phyloP scores from a whole-genome alignment of 2,113 vertebrate species.

The Cyanoliseus patagonus region DNA sequence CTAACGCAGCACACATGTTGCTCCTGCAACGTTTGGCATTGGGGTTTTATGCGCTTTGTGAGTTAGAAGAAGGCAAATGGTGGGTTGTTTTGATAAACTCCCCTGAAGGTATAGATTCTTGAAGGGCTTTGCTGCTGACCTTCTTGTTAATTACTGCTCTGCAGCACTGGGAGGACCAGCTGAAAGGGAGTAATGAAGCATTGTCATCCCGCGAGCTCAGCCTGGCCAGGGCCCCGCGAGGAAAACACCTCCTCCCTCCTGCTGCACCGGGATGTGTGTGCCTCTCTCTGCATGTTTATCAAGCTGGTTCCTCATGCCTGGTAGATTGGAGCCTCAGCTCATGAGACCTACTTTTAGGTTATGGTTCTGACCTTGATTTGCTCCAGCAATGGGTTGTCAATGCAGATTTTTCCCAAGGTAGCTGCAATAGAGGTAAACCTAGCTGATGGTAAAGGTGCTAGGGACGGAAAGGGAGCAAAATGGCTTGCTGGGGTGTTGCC shows the following conservation, averaged over 20 bases:
- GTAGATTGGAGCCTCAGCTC: neutral
- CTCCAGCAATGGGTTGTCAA: neutral
- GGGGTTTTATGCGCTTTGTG: neutral
- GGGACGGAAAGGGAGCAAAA: neutral
- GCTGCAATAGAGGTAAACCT: neutral
- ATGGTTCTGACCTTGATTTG: neutral
- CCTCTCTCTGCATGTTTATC: neutral
- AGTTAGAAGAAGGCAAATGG: neutral
- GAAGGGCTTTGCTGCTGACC: slow-evolving; percentile 18
- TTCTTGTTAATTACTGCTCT: slow-evolving; percentile 17
- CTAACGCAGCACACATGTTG: neutral
- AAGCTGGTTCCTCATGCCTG: neutral
- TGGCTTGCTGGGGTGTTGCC: accelerated
- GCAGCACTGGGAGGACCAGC: neutral
- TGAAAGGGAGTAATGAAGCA: slow-evolving; percentile 27
- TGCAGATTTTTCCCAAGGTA: neutral
- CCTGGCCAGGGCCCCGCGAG: neutral
- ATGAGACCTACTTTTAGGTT: neutral
- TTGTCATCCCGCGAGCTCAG: neutral
- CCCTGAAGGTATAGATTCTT: slow-evolving; percentile 43
- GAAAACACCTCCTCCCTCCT: neutral
- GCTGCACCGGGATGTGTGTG: neutral
- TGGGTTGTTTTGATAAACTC: slow-evolving; percentile 26
- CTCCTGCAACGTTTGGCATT: accelerated
- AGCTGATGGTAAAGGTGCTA: neutral